phyloP scores from a whole-genome alignment of 2,888 invertebrate genomes.

The Neoaliturus tenellus region DNA sequence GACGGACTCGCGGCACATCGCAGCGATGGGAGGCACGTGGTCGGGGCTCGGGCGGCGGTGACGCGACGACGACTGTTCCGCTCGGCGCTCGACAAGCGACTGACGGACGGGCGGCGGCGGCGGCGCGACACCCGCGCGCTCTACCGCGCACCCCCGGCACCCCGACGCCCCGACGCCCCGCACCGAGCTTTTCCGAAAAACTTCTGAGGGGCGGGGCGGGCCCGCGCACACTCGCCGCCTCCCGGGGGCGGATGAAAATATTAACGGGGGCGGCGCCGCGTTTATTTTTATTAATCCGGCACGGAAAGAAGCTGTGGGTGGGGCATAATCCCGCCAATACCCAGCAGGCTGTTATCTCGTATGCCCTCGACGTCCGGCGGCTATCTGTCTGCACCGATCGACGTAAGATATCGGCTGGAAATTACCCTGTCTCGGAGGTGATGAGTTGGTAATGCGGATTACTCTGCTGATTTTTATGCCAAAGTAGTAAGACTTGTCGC shows the following conservation, averaged over 20 bases:
- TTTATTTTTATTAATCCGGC: conserved; percentile 58
- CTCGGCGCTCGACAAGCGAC: conserved; percentile 41
- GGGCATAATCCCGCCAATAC: conserved; percentile 36
- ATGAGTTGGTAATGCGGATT: background rate
- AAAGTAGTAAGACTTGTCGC: background rate
- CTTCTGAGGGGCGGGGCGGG: background rate
- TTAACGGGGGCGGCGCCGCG: conserved; percentile 44
- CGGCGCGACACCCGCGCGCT: background rate
- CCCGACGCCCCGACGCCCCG: background rate
- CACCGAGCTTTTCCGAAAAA: conserved; percentile 21
- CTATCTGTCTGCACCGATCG: background rate
- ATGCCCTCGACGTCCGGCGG: background rate
- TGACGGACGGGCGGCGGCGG: conserved; percentile 20
- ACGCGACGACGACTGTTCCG: conserved; percentile 68
- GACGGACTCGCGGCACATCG: background rate
- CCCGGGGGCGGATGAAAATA: conserved; percentile 52
- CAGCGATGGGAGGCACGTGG: background rate
- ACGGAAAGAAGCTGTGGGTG: conserved; percentile 29
- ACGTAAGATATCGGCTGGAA: background rate
- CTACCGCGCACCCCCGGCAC: background rate
- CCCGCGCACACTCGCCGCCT: conserved; percentile 34
- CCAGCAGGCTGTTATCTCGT: background rate
- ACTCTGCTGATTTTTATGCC: background rate
- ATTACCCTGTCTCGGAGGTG: background rate
- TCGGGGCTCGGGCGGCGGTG: background rate